These are phyloP conservation scores for Caenorhabditis panamensis DNA, from an alignment of 2,888 invertebrate genomes.

Conservation along the genomic window DNA sequence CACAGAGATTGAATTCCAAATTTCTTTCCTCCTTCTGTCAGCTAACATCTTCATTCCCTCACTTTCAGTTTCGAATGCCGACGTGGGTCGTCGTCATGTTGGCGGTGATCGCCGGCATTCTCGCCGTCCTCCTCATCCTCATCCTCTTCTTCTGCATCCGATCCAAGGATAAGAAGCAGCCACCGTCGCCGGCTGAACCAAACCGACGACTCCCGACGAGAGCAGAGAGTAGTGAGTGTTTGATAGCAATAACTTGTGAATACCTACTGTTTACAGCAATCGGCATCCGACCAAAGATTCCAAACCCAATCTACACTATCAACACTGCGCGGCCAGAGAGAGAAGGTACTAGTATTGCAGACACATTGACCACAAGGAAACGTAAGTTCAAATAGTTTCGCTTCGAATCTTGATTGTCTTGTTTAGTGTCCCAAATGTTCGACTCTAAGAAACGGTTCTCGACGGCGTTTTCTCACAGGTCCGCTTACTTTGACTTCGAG, in stretches of 20 bases:
- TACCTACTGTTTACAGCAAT: conserved; percentile 28
- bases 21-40: not conserved
- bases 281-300: conserved; percentile 67
- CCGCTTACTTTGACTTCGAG: conserved; percentile 68
- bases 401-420: no score
- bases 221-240: conserved; percentile 55
- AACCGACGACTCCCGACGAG: conserved; percentile 51
- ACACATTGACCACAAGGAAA: conserved; percentile 67
- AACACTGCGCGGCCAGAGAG: conserved; percentile 57
- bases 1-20: conserved; percentile 23
- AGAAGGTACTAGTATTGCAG: conserved; percentile 57
- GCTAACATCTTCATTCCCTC: conserved; percentile 18
- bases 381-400: conserved; percentile 31
- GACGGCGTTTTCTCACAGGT: conserved; percentile 64
- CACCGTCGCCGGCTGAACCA: conserved; percentile 59
- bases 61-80: conserved; percentile 63
- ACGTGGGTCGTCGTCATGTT: conserved; percentile 62
- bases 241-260: not conserved
- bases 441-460: conserved; percentile 65
- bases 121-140: conserved; percentile 58
- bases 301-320: conserved; percentile 68
- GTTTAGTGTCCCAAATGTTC: conserved; percentile 70
- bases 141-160: conserved; percentile 58
- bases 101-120: conserved; percentile 62
- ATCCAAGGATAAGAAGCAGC: conserved; percentile 58